Evolutionary conservation across 92 coral and sea anemone genomes (phyloP).

Genomic region (Epizoanthus scotinus): DNA sequence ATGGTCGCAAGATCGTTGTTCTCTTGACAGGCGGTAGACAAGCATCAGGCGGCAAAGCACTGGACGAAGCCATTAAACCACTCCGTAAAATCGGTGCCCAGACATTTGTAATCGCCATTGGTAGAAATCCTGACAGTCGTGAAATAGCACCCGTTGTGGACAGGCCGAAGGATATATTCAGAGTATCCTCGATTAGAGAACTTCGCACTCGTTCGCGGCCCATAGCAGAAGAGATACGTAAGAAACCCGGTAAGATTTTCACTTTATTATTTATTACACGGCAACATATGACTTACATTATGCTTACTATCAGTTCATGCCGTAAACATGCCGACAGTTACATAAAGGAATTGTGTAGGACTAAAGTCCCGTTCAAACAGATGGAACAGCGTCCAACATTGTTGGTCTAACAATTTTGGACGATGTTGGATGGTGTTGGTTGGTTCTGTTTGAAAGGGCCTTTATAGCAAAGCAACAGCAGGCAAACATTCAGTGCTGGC

Average conservation of each 20-base stretch:
- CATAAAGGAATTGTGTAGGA: too few species aligned
- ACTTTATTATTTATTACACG: neutral
- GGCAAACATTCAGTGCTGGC: too few species aligned
- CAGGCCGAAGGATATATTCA: constrained; percentile 34
- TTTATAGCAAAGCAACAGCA: too few species aligned
- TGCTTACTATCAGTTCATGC: too few species aligned
- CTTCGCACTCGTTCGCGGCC: constrained; percentile 19
- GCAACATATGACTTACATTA: neutral
- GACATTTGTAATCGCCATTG: constrained; percentile 49
- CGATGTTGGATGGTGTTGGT: too few species aligned
- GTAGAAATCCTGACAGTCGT: constrained; percentile 23
- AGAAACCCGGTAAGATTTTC: constrained; percentile 8
- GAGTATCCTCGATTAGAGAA: neutral
- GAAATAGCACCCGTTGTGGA: constrained; percentile 31
- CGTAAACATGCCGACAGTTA: neutral
- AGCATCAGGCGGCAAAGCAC: constrained; percentile 22
- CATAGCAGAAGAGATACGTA: constrained; percentile 31
- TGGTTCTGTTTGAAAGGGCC: too few species aligned
- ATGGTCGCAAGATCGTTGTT: constrained; percentile 50
- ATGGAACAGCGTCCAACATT: too few species aligned
- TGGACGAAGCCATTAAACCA: constrained; percentile 44
- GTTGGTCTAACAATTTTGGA: too few species aligned
- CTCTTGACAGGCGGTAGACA: constrained; percentile 52
- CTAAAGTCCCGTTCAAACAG: neutral
- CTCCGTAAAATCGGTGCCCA: constrained; percentile 50